phyloP scores from a whole-genome alignment of 2,113 vertebrate species.

The Leiothrix lutea region DNA sequence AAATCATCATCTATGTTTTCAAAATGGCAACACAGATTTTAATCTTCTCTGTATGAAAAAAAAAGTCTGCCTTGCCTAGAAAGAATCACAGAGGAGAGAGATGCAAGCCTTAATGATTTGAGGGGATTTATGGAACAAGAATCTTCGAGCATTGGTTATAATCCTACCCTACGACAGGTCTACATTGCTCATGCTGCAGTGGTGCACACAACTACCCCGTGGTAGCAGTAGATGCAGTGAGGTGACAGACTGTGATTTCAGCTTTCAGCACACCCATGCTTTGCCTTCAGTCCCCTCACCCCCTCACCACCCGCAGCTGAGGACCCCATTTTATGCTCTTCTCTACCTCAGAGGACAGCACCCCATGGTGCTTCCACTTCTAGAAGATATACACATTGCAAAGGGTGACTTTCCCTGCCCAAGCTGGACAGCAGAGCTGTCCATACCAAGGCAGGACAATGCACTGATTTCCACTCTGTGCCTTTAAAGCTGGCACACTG shows the following conservation, averaged over 20 bases:
- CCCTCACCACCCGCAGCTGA: neutral
- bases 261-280: neutral
- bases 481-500: neutral
- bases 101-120: neutral
- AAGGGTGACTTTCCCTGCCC: neutral
- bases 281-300: neutral
- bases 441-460: neutral
- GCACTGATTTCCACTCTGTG: neutral
- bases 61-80: neutral
- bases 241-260: neutral
- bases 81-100: accelerated
- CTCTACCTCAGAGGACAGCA: neutral
- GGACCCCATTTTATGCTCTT: neutral
- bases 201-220: accelerated
- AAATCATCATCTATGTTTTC: neutral
- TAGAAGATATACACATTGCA: neutral
- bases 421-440: neutral
- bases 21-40: neutral
- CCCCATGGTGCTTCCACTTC: neutral
- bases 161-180: accelerated
- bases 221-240: neutral
- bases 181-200: neutral
- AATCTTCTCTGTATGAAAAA: neutral
- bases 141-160: neutral
- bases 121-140: neutral